Base-by-base conservation (phyloP, 2,797 vertebrate species). In the Mus caroli region DNA sequence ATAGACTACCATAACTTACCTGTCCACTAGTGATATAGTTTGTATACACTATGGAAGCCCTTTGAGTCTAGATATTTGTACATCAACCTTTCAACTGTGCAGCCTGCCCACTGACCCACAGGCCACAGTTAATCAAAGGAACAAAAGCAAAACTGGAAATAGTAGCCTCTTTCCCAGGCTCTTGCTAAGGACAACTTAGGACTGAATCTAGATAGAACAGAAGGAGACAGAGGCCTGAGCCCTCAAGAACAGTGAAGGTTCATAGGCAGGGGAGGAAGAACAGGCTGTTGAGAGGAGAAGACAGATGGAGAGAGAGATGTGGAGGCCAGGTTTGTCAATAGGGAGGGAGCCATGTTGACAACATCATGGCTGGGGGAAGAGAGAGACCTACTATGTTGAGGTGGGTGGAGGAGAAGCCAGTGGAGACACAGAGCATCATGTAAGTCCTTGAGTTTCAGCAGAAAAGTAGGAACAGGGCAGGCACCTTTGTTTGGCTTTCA, bases 281-380 rank as follows among this genome's bases (percentile, higher is more conserved):
- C 7, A 37, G 90, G 46, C 82, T 40, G 11, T 85, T n/a, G 92
- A 88, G 54, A 91, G 54, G 54, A 4, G 31, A 88, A 52, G 6
- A 1, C 56, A 34, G 24, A 94, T 96, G 96, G 71, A 56, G 73
- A 95, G 94, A 91, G 58, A 71, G 85, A 69, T 46, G 64, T 71
- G 93, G 90, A n/a, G 3, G 19, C 10, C 77, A 50, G 84, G 60
- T 43, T 89, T 50, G 40, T 91, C 77, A 34, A 40, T 87, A 95
- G 62, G 95, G 67, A 94, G 64, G 84, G 1, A 73, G 79, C 54
- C 95, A 69, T 24, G 19, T 0, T 11, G 69, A 80, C 56, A 11
- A 4, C 12, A 6, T 54, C 46, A 10, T 76, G 73, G 2, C n/a
- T 40, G 95, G 34, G 93, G 86, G 75, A 22, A 89, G 94, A 96